Evolutionary conservation across 1,140 invertebrate genomes (phyloP).

Genomic region (Euglossa dilemma): DNA sequence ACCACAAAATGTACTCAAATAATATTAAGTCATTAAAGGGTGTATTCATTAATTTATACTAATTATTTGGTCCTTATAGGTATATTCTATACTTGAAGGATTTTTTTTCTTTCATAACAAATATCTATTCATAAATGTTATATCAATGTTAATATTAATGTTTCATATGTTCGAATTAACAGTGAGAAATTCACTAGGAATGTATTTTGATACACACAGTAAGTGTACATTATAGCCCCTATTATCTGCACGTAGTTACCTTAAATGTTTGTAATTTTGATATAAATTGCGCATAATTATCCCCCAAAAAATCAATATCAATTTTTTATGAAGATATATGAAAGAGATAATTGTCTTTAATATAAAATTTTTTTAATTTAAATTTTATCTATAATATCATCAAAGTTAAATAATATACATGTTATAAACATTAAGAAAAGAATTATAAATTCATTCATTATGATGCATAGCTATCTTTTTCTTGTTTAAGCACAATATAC

Average conservation of each 20-base stretch:
- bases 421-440: background rate
- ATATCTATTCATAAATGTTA: constrained; percentile 30
- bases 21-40: constrained; percentile 11
- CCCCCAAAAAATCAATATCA: constrained; percentile 53
- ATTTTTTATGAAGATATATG: constrained; percentile 23
- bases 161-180: constrained; percentile 37
- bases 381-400: background rate
- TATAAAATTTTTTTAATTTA: background rate
- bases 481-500: background rate
- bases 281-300: constrained; percentile 37
- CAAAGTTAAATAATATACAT: background rate
- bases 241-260: constrained; percentile 33
- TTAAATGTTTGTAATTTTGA: constrained; percentile 32
- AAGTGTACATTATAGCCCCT: constrained; percentile 31
- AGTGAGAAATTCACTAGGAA: constrained; percentile 17
- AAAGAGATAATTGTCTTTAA: background rate
- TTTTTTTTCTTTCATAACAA: constrained; percentile 27
- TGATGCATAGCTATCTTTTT: background rate
- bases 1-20: constrained; percentile 33
- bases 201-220: constrained; percentile 44
- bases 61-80: constrained; percentile 41
- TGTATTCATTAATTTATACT: constrained; percentile 27
- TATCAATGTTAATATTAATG: constrained; percentile 19
- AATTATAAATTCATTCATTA: background rate
- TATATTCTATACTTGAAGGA: constrained; percentile 41